Percentiles rank a stretch among this genome's conserved stretches.
phyloP scores from a whole-genome alignment of 2,113 vertebrate species.

The Podarcis cretensis region DNA sequence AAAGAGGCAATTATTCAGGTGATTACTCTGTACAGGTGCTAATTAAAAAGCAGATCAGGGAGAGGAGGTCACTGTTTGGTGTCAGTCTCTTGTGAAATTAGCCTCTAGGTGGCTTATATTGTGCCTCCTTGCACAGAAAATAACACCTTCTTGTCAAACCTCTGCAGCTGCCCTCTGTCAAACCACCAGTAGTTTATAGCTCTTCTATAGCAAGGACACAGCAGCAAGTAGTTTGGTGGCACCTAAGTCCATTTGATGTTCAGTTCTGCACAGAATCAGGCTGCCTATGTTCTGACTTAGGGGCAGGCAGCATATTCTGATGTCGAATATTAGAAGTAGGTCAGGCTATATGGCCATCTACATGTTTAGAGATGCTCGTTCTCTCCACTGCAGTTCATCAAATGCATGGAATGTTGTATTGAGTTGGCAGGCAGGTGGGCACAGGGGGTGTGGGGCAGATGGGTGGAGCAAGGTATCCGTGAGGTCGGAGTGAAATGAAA shows the following conservation, averaged over 20 bases:
- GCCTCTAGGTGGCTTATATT: neutral
- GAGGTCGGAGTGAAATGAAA: too few species aligned
- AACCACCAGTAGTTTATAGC: neutral
- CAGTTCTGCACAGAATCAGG: neutral
- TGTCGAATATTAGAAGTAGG: neutral
- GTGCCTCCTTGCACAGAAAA: neutral
- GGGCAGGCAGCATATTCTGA: neutral
- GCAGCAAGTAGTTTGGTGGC: neutral
- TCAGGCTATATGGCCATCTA: neutral
- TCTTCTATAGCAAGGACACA: neutral
- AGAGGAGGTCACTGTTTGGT: constrained; percentile 66
- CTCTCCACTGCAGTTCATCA: too few species aligned
- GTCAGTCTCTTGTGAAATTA: constrained; percentile 57
- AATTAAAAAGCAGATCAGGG: constrained; percentile 69
- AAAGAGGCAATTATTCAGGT: constrained; percentile 59
- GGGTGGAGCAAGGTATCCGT: too few species aligned
- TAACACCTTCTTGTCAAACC: accelerated
- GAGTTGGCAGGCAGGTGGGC: too few species aligned
- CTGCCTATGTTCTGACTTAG: neutral
- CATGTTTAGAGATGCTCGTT: too few species aligned
- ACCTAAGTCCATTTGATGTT: neutral
- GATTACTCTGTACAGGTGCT: constrained; percentile 65
- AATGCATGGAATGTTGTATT: too few species aligned
- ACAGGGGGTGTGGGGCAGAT: too few species aligned
- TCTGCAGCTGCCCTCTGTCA: constrained; percentile 1